These are phyloP conservation scores for Dasyurus viverrinus DNA, from an alignment of 2,113 vertebrate species.

Conservation along the genomic window DNA sequence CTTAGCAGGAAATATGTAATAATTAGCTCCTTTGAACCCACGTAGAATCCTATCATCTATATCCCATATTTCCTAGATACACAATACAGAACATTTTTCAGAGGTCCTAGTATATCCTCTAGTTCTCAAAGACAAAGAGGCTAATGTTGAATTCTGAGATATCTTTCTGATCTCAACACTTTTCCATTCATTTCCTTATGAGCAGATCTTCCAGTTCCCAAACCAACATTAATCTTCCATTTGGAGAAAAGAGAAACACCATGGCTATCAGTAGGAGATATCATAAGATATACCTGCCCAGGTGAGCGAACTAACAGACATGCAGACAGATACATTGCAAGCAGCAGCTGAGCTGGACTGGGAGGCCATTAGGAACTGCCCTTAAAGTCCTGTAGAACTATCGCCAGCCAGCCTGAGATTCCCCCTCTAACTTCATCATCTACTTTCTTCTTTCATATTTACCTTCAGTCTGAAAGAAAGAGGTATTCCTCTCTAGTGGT, in stretches of 20 bases:
- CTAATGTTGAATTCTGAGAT: background rate
- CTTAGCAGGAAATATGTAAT: background rate
- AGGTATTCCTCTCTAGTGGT: background rate
- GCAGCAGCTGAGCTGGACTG: background rate
- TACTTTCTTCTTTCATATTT: background rate
- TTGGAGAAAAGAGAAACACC: background rate
- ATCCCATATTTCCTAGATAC: background rate
- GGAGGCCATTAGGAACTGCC: background rate
- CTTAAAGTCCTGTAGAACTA: background rate
- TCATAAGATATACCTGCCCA: background rate
- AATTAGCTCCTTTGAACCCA: background rate
- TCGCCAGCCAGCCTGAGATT: background rate
- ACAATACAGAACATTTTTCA: background rate
- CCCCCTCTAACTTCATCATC: background rate
- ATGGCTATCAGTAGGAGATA: background rate
- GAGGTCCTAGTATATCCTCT: background rate
- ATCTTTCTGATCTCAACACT: background rate
- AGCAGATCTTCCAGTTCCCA: background rate
- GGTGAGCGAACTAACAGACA: background rate
- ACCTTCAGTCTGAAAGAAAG: background rate
- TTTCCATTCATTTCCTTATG: background rate
- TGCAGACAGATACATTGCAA: background rate
- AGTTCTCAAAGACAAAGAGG: background rate
- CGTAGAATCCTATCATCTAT: background rate
- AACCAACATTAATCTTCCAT: background rate